These are phyloP conservation scores for Psilopsiagon aurifrons DNA, from an alignment of 2,113 vertebrate genomes.

Conservation along the genomic window DNA sequence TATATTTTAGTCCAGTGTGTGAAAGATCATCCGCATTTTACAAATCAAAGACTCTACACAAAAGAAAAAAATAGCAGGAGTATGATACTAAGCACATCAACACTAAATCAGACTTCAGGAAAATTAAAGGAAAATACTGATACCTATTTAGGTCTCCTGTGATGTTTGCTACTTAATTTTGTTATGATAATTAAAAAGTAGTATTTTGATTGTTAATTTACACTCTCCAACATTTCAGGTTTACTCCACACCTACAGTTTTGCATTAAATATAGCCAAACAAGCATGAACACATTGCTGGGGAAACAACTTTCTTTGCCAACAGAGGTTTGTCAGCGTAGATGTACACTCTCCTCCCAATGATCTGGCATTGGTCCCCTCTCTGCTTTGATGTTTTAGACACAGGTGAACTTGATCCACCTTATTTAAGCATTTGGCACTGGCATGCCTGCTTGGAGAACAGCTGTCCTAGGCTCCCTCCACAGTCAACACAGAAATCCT, in stretches of 20 bases:
- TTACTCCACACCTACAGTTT: not conserved
- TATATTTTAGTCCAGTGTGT: not conserved
- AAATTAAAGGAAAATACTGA: not conserved
- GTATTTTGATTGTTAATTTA: not conserved
- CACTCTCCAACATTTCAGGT: not conserved
- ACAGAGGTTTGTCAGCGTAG: not conserved
- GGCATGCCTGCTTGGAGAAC: fast-evolving
- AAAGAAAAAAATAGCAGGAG: not conserved
- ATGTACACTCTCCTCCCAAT: not conserved
- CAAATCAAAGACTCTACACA: not conserved
- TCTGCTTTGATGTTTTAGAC: not conserved
- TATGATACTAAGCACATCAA: not conserved
- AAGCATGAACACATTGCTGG: not conserved
- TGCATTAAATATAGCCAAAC: not conserved
- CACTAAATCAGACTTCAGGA: not conserved
- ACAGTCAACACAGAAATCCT: not conserved
- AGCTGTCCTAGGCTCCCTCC: not conserved
- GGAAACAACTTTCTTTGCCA: not conserved
- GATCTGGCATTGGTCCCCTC: not conserved
- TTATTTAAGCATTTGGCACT: not conserved
- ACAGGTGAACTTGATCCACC: not conserved
- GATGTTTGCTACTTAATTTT: not conserved
- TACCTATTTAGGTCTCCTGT: not conserved
- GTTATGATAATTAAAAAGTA: not conserved
- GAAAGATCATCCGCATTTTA: not conserved